Base-by-base conservation (phyloP, 2,888 invertebrate genomes). In the Cylindroiulus punctatus region DNA sequence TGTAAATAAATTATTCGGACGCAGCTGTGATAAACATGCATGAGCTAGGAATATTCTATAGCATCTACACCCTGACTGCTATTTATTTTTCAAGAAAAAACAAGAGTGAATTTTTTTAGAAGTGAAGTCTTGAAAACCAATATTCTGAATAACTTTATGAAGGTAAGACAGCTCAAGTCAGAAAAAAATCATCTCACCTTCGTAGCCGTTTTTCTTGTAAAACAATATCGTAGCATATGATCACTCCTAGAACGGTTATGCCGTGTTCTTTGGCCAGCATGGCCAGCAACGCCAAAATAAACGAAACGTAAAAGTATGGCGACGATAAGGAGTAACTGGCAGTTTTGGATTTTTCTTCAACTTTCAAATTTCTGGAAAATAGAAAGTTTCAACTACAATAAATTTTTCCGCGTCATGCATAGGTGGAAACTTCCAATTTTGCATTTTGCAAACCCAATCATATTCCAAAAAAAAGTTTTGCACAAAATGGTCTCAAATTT, bases 261-360 rank as follows among this genome's bases (percentile, higher is more conserved):
- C 88, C 88, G 40, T 88, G 88, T 42, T 88, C 88, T 42, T 88
- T 88, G 52, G 88, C 88, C 86, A 88, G 76, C 88, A 88, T 88
- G 81, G 88, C 88, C 32, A 86, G 82, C 30, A 86, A 88, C 22
- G 88, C 88, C 82, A 87, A 81, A 83, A 86, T 76, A 10, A 88
- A 32, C 12, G 87, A 84, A 44, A 81, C 44, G 81, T 84, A 87
- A 87, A 87, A 85, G 30, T 52, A 84, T 14, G 36, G 42, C 0
- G 86, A 84, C 10, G 42, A 47, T 7, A 36, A 65, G 10, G 85
- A 82, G n/a, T 19, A 84, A 14, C 47, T 19, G 12, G 42, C 10
- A 14, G 30, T 4, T n/a, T 17, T 32, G 0, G 44, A 84, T 44
- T 84, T 84, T 30, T 47, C 47, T 22, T 84, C 84, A 8, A 44